Evolutionary conservation across 2,113 vertebrate species (phyloP).

Genomic region (Columba janthina): DNA sequence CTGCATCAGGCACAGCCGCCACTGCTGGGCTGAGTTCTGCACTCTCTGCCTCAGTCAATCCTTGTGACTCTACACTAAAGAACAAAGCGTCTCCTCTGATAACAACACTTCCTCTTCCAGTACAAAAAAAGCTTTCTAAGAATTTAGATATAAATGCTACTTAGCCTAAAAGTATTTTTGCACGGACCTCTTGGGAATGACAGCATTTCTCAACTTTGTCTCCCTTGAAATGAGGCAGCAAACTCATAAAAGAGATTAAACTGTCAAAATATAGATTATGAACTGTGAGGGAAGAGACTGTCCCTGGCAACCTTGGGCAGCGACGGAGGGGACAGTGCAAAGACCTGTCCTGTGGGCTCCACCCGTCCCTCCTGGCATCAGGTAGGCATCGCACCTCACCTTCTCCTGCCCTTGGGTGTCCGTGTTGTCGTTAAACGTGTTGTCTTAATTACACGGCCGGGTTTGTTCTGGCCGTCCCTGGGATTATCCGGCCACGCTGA

Average conservation of each 20-base stretch:
- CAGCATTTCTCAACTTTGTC: background rate
- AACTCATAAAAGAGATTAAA: background rate
- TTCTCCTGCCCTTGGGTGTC: background rate
- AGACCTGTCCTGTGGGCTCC: background rate
- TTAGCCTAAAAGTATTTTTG: background rate
- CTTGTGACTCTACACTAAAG: background rate
- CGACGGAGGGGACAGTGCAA: accelerated
- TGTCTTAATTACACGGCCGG: background rate
- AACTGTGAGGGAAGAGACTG: background rate
- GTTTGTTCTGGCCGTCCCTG: background rate
- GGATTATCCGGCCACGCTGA: background rate
- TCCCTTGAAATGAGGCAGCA: background rate
- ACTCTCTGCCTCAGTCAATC: background rate
- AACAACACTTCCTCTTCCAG: background rate
- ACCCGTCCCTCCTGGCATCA: background rate
- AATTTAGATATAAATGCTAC: background rate
- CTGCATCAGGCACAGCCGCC: accelerated
- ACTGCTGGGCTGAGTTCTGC: background rate
- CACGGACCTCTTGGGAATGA: background rate
- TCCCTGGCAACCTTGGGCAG: background rate
- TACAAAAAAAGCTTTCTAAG: background rate
- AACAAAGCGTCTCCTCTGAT: background rate
- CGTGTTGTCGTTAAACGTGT: background rate
- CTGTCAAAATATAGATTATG: background rate
- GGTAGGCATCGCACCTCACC: background rate